These are phyloP conservation scores for Rissa tridactyla DNA, from an alignment of 2,113 vertebrate genomes.

Conservation along the genomic window DNA sequence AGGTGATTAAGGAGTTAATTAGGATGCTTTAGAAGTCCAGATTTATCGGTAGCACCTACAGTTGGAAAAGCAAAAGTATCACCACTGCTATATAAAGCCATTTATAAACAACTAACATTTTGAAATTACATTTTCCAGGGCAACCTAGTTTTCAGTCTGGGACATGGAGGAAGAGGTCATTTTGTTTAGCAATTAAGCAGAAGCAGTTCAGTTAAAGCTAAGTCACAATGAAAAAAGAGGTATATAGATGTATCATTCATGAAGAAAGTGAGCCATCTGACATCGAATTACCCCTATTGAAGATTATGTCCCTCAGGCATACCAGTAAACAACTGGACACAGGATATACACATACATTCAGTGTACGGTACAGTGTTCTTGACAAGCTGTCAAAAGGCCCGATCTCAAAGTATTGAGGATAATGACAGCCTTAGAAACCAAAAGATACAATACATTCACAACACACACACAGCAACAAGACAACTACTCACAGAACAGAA, in stretches of 20 bases:
- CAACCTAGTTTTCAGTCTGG: background rate
- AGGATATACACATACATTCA: background rate
- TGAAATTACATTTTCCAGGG: background rate
- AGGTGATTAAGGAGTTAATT: background rate
- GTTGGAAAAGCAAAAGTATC: background rate
- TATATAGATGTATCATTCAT: background rate
- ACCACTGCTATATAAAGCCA: background rate
- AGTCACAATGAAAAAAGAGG: background rate
- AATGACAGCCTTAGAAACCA: background rate
- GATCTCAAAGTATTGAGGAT: background rate
- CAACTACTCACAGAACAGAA: fast-evolving
- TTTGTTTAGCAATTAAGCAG: background rate
- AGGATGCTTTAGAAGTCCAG: background rate
- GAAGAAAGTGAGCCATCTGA: background rate
- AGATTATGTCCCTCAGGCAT: background rate
- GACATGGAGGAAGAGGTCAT: background rate
- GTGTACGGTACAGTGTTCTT: background rate
- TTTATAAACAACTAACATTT: background rate
- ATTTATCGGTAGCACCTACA: background rate
- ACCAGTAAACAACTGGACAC: background rate
- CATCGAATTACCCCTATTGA: background rate
- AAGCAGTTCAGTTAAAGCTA: background rate
- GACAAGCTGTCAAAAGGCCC: background rate
- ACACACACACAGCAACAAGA: background rate
- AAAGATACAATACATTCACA: background rate